phyloP scores from a whole-genome alignment of 2,888 invertebrate genomes.

The Cosmorhoe ocellata region DNA sequence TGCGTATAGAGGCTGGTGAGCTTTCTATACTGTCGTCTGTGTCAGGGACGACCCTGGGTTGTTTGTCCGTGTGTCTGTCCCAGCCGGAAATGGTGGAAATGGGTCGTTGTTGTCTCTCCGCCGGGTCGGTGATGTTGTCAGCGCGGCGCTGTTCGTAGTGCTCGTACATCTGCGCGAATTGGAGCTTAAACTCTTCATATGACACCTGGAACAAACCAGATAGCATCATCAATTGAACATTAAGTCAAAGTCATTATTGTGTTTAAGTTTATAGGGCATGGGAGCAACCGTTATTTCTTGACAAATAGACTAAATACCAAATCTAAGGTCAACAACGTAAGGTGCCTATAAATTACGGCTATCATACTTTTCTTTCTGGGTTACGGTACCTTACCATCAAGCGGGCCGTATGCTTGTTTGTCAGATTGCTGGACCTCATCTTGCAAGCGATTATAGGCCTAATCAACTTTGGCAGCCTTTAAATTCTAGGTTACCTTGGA shows the following conservation, averaged over 20 bases:
- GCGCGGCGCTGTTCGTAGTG: constrained; percentile 96
- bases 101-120: constrained; percentile 94
- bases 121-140: constrained; percentile 97
- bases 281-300: too few species aligned
- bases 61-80: constrained; percentile 84
- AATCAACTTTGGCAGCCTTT: too few species aligned
- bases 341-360: too few species aligned
- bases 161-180: constrained; percentile 98
- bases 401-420: too few species aligned
- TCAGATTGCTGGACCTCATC: too few species aligned
- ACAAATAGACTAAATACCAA: too few species aligned
- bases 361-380: too few species aligned
- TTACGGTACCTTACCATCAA: too few species aligned
- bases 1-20: constrained; percentile 47
- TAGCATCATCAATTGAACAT: neutral
- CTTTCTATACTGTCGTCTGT: constrained; percentile 49
- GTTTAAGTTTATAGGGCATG: too few species aligned
- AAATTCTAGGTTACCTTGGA: constrained; percentile 86
- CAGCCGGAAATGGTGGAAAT: constrained; percentile 98
- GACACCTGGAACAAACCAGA: constrained; percentile 86
- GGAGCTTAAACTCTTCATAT: constrained; percentile 98
- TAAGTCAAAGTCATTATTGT: too few species aligned
- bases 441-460: too few species aligned
- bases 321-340: too few species aligned
- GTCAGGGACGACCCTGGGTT: constrained; percentile 35